A percentile compares a stretch with the other conserved stretches of the same genome.
Conservation (phyloP, 2,888 invertebrate species). For the Andrena trimmerana region DNA sequence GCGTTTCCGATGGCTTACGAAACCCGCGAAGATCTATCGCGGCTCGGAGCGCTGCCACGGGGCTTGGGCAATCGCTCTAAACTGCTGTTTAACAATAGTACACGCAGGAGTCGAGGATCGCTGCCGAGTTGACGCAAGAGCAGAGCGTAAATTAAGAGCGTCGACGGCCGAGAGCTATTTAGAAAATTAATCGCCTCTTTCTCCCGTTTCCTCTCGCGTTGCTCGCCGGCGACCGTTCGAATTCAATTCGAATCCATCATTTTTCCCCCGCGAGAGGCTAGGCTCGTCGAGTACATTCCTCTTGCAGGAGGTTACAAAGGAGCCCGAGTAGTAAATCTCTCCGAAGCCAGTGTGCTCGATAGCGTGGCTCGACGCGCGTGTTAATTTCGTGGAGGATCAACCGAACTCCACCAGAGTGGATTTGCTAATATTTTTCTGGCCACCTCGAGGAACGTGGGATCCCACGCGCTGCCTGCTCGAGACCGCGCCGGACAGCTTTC, state of each 20-base stretch:
- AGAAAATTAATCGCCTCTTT: constrained; percentile 60
- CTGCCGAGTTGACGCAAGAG: constrained; percentile 52
- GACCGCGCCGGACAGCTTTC: constrained; percentile 44
- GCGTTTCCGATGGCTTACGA: constrained; percentile 45
- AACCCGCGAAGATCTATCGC: constrained; percentile 51
- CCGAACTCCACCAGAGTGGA: constrained; percentile 20
- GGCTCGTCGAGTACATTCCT: constrained; percentile 16
- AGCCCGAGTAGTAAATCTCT: constrained; percentile 17
- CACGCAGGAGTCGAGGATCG: neutral
- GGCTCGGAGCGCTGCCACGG: constrained; percentile 14
- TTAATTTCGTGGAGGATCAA: constrained; percentile 31
- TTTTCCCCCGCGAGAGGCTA: neutral
- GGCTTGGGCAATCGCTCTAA: constrained; percentile 41
- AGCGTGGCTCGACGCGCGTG: neutral
- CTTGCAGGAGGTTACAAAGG: constrained; percentile 14
- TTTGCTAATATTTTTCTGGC: constrained; percentile 68
- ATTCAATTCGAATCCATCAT: constrained; percentile 33
- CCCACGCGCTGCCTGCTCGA: constrained; percentile 15
- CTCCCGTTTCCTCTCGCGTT: neutral
- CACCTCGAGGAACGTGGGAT: constrained; percentile 41
- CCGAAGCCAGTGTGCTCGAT: neutral
- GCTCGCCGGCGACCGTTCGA: neutral
- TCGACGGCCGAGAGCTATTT: constrained; percentile 60
- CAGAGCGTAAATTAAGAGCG: constrained; percentile 64
- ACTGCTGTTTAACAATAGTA: too few species aligned